Conservation (phyloP, 1,140 invertebrate genomes). For the Ceratosolen fusciceps region DNA sequence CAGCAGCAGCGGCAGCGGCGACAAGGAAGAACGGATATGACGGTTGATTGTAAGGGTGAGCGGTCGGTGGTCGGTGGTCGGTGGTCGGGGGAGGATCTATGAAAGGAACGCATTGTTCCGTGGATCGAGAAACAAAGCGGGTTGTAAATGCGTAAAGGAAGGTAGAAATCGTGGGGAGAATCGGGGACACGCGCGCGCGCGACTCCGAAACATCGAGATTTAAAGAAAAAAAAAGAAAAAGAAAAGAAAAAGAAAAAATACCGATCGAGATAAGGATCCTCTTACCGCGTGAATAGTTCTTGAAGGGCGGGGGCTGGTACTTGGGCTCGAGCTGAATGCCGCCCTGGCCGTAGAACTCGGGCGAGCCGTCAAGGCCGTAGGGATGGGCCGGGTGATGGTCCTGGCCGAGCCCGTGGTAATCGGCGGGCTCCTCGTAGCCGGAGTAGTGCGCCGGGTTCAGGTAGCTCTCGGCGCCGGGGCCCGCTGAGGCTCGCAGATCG, state of each 20-base stretch:
- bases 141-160: too few relatives aligned
- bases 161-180: not conserved
- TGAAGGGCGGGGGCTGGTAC: constrained; percentile 78
- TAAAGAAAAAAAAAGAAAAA: not conserved
- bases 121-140: too few relatives aligned
- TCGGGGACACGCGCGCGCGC: not conserved
- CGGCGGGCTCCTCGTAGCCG: constrained; percentile 76
- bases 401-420: constrained; percentile 78
- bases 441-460: constrained; percentile 71
- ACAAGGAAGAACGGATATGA: too few relatives aligned
- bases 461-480: constrained; percentile 61
- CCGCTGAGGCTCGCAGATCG: constrained; percentile 61
- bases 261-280: not conserved
- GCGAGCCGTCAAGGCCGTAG: constrained; percentile 77
- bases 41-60: too few relatives aligned
- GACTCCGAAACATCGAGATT: not conserved
- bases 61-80: too few relatives aligned
- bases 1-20: too few relatives aligned
- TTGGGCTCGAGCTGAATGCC: constrained; percentile 77
- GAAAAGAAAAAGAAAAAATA: not conserved
- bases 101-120: too few relatives aligned
- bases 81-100: too few relatives aligned
- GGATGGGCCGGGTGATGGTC: constrained; percentile 72
- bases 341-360: constrained; percentile 80
- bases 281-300: constrained; percentile 78